Evolutionary conservation across 2,888 invertebrate species (phyloP).

Genomic region (Galerucella nymphaeae): DNA sequence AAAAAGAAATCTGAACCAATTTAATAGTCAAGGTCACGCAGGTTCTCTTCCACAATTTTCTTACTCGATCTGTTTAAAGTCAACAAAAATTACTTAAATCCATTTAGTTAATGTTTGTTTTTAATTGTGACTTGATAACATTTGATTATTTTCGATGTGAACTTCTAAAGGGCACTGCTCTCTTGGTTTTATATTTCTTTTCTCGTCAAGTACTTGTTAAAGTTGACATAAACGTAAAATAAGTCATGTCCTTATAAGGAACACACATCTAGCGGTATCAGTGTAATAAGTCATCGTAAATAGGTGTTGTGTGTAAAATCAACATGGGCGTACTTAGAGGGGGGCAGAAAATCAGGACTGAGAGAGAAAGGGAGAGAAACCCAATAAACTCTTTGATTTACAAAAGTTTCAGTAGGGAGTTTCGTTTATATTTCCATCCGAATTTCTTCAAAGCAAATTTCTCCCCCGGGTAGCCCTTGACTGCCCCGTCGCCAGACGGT

Average conservation of each 20-base stretch:
- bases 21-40: no score
- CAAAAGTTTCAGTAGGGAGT: background rate
- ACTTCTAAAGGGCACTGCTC: constrained; percentile 34
- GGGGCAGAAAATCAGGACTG: no score
- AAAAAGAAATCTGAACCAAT: no score
- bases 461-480: background rate
- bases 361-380: no score
- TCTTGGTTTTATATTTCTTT: constrained; percentile 5
- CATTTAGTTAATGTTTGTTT: constrained; percentile 20
- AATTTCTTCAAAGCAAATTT: constrained; percentile 10
- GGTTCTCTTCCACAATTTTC: background rate
- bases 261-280: background rate
- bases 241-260: background rate
- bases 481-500: constrained; percentile 25
- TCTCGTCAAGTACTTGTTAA: constrained; percentile 7
- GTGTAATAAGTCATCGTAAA: background rate
- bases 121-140: constrained; percentile 29
- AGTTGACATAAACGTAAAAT: constrained; percentile 6
- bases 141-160: constrained; percentile 24
- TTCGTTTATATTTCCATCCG: background rate
- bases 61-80: background rate
- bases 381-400: background rate
- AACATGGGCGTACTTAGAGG: no score
- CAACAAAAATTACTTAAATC: constrained; percentile 19
- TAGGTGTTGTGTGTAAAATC: background rate